Evolutionary conservation across 1,140 invertebrate species (phyloP).

Genomic region (Drosophila simulans): DNA sequence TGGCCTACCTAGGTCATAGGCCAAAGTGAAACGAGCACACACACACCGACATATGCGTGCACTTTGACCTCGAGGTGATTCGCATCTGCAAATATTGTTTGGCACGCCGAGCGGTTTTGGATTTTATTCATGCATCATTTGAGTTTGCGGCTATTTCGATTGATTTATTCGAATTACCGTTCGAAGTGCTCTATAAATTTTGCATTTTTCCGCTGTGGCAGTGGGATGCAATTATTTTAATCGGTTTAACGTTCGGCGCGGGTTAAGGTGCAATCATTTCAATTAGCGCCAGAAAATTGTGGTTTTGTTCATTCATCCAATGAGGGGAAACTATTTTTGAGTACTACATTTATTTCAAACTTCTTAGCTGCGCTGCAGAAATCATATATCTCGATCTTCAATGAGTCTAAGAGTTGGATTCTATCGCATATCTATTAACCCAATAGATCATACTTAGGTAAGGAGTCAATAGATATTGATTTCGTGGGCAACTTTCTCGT

Average conservation of each 20-base stretch:
- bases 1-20: slow-evolving; percentile 23
- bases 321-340: no score
- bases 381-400: no score
- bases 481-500: no score
- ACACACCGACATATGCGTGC: slow-evolving; percentile 42
- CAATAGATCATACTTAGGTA: no score
- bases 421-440: no score
- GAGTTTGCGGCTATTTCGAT: slow-evolving; percentile 73
- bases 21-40: background rate
- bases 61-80: slow-evolving; percentile 72
- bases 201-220: slow-evolving; percentile 28
- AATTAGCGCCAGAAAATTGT: slow-evolving; percentile 8
- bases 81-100: slow-evolving; percentile 62
- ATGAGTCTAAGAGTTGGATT: no score
- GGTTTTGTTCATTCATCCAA: background rate
- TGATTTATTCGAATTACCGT: slow-evolving; percentile 67
- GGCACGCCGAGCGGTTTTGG: slow-evolving; percentile 49
- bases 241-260: slow-evolving; percentile 28
- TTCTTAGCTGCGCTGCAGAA: no score
- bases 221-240: slow-evolving; percentile 49
- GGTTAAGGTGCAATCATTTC: slow-evolving; percentile 10
- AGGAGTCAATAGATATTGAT: no score
- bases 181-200: slow-evolving; percentile 11
- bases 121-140: slow-evolving; percentile 79
- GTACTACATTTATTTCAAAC: no score